Evolutionary conservation across 2,888 invertebrate species (phyloP).

Genomic region (Plebejus argus): DNA sequence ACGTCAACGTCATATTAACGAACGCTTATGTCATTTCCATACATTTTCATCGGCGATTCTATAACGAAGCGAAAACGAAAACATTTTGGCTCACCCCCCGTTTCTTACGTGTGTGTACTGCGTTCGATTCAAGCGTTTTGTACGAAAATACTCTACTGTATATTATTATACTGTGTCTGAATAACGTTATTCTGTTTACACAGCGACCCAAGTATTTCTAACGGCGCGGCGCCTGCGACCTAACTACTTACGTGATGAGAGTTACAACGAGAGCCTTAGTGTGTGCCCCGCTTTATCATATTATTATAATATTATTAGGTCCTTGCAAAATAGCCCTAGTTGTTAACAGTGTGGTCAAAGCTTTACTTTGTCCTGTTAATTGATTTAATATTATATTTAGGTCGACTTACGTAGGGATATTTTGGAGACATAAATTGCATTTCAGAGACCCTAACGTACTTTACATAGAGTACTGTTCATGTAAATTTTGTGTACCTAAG

Average conservation of each 20-base stretch:
- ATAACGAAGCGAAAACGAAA: no score
- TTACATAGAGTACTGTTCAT: background rate
- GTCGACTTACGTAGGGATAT: background rate
- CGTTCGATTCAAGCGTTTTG: background rate
- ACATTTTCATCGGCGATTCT: no score
- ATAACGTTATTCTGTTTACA: conserved; percentile 48
- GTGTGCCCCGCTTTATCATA: conserved; percentile 38
- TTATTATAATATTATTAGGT: no score
- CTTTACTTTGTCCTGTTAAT: conserved; percentile 17
- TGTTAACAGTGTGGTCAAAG: conserved; percentile 9
- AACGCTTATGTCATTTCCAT: no score
- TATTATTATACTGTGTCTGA: conserved; percentile 38
- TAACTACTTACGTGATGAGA: conserved; percentile 48
- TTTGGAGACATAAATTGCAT: background rate
- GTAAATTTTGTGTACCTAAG: no score
- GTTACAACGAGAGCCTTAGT: conserved; percentile 44
- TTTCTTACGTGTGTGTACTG: background rate
- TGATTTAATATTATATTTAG: conserved; percentile 5
- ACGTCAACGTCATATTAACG: no score
- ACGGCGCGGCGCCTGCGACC: conserved; percentile 39
- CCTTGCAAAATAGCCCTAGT: conserved; percentile 33
- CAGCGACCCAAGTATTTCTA: conserved; percentile 48
- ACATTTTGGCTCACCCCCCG: no score
- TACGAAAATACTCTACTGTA: conserved; percentile 26
- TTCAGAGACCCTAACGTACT: background rate